phyloP scores from a whole-genome alignment of 1,140 invertebrate species.

The Drosophila tropicalis region DNA sequence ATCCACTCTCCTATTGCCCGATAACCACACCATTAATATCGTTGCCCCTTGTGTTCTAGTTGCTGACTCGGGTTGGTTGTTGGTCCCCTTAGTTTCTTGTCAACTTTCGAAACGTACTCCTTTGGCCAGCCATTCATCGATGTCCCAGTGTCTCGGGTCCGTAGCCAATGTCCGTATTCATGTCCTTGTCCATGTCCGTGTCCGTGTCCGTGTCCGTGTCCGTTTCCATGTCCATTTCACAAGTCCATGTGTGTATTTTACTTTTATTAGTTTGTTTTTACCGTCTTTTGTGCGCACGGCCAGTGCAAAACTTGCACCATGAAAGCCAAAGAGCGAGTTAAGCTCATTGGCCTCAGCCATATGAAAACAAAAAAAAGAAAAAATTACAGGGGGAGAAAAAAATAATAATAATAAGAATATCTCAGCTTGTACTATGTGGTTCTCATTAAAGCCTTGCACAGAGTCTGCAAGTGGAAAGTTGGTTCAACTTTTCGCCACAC shows the following conservation, averaged over 20 bases:
- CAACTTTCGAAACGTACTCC: constrained; percentile 16
- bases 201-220: constrained; percentile 42
- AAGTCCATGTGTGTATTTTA: constrained; percentile 48
- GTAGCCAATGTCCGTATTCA: constrained; percentile 11
- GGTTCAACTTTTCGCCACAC: constrained; percentile 41
- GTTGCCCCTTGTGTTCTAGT: constrained; percentile 18
- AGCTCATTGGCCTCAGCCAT: constrained; percentile 15
- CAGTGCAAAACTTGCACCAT: constrained; percentile 49
- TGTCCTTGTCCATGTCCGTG: constrained; percentile 40
- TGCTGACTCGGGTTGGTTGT: constrained; percentile 38
- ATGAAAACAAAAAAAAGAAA: constrained; percentile 39
- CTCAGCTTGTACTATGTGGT: constrained; percentile 47
- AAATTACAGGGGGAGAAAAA: constrained; percentile 1
- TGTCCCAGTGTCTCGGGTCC: constrained; percentile 26
- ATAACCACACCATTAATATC: constrained; percentile 53
- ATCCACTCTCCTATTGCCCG: constrained; percentile 7
- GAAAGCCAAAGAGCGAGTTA: constrained; percentile 58
- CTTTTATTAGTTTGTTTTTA: constrained; percentile 77
- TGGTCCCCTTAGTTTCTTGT: constrained; percentile 35
- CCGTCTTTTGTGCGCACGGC: constrained; percentile 38
- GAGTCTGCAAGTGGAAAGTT: constrained; percentile 53
- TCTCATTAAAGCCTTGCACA: constrained; percentile 61
- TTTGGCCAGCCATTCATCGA: constrained; percentile 31
- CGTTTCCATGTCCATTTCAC: constrained; percentile 35
- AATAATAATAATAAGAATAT: constrained; percentile 45